phyloP scores from a whole-genome alignment of 2,797 vertebrate genomes.

The Sebastes nivosus region DNA sequence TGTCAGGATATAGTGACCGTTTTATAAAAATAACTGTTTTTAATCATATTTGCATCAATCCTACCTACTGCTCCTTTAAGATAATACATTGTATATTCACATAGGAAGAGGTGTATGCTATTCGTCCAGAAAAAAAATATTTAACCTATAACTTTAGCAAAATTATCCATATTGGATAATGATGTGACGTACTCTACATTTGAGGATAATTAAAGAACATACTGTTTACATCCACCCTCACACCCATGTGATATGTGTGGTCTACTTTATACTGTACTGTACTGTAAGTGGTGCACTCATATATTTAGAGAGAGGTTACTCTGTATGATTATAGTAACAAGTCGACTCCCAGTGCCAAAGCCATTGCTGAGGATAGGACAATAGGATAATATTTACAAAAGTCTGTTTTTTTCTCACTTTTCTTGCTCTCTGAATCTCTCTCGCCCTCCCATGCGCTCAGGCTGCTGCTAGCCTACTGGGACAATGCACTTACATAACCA shows the following conservation, averaged over 20 bases:
- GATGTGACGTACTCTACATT: background rate
- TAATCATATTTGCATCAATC: no score
- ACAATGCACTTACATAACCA: conserved; percentile 82
- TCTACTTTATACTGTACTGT: background rate
- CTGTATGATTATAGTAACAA: conserved; percentile 17
- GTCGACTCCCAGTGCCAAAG: conserved; percentile 2
- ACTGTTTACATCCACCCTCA: background rate
- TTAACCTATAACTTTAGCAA: background rate
- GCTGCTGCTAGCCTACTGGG: conserved; percentile 59
- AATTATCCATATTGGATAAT: background rate
- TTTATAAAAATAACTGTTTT: no score
- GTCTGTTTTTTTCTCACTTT: conserved; percentile 33
- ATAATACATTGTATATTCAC: background rate
- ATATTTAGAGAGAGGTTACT: background rate
- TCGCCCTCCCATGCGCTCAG: conserved; percentile 13
- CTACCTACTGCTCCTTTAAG: background rate
- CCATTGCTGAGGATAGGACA: conserved; percentile 30
- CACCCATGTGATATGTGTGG: background rate
- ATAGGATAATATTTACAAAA: conserved; percentile 46
- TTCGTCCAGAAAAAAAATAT: background rate
- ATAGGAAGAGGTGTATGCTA: background rate
- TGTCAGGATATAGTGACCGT: no score
- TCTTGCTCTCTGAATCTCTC: conserved; percentile 27
- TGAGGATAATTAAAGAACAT: no score
- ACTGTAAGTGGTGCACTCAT: background rate